phyloP scores from a whole-genome alignment of 2,113 vertebrate genomes.

The human region GRCh38 chr4:128108001-128108500 shows the following conservation, averaged over 20 bases:
- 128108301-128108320: conserved; percentile 58
- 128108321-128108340: conserved; percentile 63
- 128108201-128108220: conserved; percentile 56
- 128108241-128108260: conserved; percentile 61
- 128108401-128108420: conserved; percentile 56
- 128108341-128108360: conserved; percentile 43
- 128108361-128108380: conserved; percentile 46
- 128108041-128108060: conserved; percentile 65
- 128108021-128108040: conserved; percentile 53
- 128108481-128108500: conserved; percentile 61
- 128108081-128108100: conserved; percentile 45
- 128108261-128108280: conserved; percentile 66
- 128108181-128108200: conserved; percentile 69
- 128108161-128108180: conserved; percentile 51
- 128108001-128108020: conserved; percentile 58
- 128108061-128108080: conserved; percentile 60
- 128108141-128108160: conserved; percentile 67
- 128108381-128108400: conserved; percentile 47
- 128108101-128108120: conserved; percentile 68
- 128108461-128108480: conserved; percentile 64
- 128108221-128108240: conserved; percentile 65
- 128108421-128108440: conserved; percentile 48
- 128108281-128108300: conserved; percentile 60
- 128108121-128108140: conserved; percentile 52
- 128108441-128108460: conserved; percentile 36